These are phyloP conservation scores for Calidris pygmaea DNA, from an alignment of 2,113 vertebrate species.

Conservation along the genomic window DNA sequence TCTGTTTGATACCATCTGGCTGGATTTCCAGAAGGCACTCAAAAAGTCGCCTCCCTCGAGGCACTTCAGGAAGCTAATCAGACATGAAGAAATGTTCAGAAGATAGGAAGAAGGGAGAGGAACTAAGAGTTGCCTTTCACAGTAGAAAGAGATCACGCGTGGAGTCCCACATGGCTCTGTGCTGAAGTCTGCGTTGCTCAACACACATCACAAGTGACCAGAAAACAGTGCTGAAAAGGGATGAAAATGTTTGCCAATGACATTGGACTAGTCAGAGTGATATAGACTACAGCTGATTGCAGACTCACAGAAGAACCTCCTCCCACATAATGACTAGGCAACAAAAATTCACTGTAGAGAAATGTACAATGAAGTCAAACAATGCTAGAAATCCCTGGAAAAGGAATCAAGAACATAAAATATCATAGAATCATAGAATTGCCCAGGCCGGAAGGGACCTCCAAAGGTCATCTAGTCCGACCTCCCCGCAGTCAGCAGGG, in stretches of 20 bases:
- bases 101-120: neutral
- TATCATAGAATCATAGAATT: too few species aligned
- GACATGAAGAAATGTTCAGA: constrained; percentile 13
- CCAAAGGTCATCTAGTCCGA: too few species aligned
- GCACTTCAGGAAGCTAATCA: neutral
- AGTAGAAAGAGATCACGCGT: neutral
- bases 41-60: neutral
- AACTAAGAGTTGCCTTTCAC: neutral
- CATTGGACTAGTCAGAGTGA: neutral
- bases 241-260: neutral
- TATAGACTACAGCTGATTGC: neutral
- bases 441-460: too few species aligned
- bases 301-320: neutral
- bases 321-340: neutral
- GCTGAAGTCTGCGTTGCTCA: neutral
- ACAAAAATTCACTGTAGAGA: neutral
- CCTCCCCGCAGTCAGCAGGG: too few species aligned
- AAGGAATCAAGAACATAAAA: neutral
- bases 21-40: constrained; percentile 14
- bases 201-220: neutral
- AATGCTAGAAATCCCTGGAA: neutral
- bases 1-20: constrained; percentile 16
- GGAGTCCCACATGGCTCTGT: neutral
- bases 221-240: neutral
- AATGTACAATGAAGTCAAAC: neutral